Conservation (phyloP, 1,140 invertebrate genomes). For the Scaptomyza hsui region DNA sequence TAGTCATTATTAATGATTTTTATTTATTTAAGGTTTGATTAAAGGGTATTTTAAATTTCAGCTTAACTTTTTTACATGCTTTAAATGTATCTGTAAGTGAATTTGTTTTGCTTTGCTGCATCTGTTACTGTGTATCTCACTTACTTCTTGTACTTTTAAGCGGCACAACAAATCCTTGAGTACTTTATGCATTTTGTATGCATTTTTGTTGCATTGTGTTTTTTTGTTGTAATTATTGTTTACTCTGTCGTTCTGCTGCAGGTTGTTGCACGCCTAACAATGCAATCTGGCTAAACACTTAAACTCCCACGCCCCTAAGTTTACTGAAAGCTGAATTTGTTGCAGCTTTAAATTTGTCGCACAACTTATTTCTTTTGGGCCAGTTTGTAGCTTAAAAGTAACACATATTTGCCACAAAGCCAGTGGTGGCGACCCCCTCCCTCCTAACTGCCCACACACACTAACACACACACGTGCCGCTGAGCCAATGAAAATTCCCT, state of each 20-base stretch:
- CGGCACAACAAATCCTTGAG: slow-evolving; percentile 57
- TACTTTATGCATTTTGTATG: slow-evolving; percentile 69
- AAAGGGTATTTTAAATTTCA: not conserved
- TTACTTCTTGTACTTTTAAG: slow-evolving; percentile 18
- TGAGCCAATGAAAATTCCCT: slow-evolving; percentile 65
- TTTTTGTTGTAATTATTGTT: slow-evolving; percentile 57
- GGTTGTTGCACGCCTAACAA: slow-evolving; percentile 72
- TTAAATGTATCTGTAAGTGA: slow-evolving; percentile 19
- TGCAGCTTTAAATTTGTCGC: slow-evolving; percentile 29
- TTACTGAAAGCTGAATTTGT: slow-evolving; percentile 13
- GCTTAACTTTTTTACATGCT: not conserved
- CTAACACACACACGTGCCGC: slow-evolving; percentile 5
- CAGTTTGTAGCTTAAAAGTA: slow-evolving; percentile 68
- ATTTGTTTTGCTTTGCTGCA: slow-evolving; percentile 24
- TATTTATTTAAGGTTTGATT: no score
- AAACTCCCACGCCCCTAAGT: slow-evolving; percentile 9
- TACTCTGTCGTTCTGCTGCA: slow-evolving; percentile 46
- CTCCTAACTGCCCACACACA: slow-evolving; percentile 33
- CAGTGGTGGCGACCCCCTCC: slow-evolving; percentile 19
- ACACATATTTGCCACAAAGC: slow-evolving; percentile 57
- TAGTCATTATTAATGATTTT: no score
- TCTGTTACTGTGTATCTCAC: slow-evolving; percentile 25
- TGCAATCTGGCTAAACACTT: slow-evolving; percentile 59
- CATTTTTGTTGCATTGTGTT: slow-evolving; percentile 46
- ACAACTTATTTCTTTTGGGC: slow-evolving; percentile 20